These are phyloP conservation scores for Myripristis jacobus DNA, from an alignment of 2,797 vertebrate species.

Conservation along the genomic window DNA sequence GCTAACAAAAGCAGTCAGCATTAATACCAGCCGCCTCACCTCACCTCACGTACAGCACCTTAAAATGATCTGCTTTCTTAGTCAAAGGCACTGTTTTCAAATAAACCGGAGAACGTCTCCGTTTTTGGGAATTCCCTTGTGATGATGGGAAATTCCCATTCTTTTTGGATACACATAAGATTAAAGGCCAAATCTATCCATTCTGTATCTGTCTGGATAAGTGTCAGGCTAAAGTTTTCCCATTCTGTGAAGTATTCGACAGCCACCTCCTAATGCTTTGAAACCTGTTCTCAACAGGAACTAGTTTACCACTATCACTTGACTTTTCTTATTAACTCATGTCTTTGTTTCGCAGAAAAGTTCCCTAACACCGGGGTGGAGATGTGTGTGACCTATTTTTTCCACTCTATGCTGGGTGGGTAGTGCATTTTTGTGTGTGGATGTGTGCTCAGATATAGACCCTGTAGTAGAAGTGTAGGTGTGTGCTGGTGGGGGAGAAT, in stretches of 20 bases:
- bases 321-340: conserved; percentile 43
- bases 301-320: conserved; percentile 52
- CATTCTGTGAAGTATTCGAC: conserved; percentile 39
- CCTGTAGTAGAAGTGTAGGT: conserved; percentile 64
- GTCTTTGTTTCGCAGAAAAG: conserved; percentile 69
- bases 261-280: conserved; percentile 59
- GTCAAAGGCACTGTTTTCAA: conserved; percentile 64
- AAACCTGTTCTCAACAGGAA: conserved; percentile 64
- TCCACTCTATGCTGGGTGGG: conserved; percentile 76
- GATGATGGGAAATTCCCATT: conserved; percentile 83
- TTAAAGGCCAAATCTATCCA: conserved; percentile 79
- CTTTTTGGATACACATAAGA: conserved; percentile 80
- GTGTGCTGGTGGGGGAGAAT: conserved; percentile 71
- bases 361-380: conserved; percentile 69
- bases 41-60: conserved; percentile 30
- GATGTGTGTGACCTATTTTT: conserved; percentile 79
- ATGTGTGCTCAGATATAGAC: conserved; percentile 72
- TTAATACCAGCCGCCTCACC: conserved; percentile 40
- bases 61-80: conserved; percentile 52
- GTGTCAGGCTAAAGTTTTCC: conserved; percentile 59
- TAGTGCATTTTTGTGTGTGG: conserved; percentile 56
- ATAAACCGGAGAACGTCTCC: conserved; percentile 53
- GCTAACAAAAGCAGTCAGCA: conserved; percentile 21
- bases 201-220: conserved; percentile 74
- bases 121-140: conserved; percentile 80